These are phyloP conservation scores for Zingel zingel DNA, from an alignment of 2,113 vertebrate species.

Conservation along the genomic window DNA sequence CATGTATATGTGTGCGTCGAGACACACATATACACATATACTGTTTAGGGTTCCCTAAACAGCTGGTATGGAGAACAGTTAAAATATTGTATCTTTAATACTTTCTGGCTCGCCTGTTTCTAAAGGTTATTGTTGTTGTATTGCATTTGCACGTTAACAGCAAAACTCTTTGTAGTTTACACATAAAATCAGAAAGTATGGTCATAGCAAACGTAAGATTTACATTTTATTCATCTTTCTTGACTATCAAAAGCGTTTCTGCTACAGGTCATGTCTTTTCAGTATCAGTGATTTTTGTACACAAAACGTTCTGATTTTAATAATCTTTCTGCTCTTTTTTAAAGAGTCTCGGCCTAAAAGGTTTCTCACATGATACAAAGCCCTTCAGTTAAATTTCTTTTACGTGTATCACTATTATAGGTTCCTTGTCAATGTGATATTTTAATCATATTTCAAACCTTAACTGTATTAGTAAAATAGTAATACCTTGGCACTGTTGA, in stretches of 20 bases:
- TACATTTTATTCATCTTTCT: not conserved
- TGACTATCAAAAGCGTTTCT: conserved; percentile 13
- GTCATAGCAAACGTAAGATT: not conserved
- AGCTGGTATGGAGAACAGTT: not conserved
- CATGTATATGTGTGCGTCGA: not conserved
- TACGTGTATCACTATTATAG: conserved; percentile 17
- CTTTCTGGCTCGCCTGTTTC: not conserved
- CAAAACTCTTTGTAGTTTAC: conserved; percentile 12
- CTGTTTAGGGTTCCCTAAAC: conserved; percentile 23
- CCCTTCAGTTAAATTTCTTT: not conserved
- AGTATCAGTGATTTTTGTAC: conserved; percentile 56
- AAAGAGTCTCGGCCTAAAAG: conserved; percentile 2
- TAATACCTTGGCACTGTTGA: conserved; percentile 46
- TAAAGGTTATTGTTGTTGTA: not conserved
- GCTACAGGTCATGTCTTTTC: not conserved
- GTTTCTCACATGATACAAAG: conserved; percentile 27
- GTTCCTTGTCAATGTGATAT: conserved; percentile 25
- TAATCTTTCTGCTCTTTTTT: conserved; percentile 12
- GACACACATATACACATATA: no score
- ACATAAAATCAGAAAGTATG: not conserved
- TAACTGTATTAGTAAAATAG: conserved; percentile 37
- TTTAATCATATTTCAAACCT: conserved; percentile 31
- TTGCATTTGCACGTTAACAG: conserved; percentile 11
- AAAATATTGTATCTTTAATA: not conserved
- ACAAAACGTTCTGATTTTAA: not conserved